Conservation (phyloP, 2,888 invertebrate genomes). For the Lymantria monacha region DNA sequence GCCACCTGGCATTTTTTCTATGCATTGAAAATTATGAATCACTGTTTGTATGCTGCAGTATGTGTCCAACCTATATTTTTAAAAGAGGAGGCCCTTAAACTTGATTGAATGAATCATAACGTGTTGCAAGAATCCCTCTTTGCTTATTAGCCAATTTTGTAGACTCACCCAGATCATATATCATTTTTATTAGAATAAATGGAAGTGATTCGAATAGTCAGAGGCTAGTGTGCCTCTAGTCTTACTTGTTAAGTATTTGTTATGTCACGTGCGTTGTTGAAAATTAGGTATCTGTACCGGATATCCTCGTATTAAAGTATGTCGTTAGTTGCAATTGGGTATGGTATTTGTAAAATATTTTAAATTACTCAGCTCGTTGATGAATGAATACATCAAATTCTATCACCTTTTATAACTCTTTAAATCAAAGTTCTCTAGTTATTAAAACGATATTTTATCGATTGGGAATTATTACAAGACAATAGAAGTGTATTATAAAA, state of each 20-base stretch:
- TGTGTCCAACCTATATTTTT: constrained; percentile 44
- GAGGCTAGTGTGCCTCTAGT: constrained; percentile 8
- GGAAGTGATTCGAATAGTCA: constrained; percentile 17
- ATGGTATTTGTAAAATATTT: constrained; percentile 12
- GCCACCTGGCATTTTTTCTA: constrained; percentile 78
- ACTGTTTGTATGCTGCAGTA: constrained; percentile 55
- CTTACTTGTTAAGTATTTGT: constrained; percentile 1
- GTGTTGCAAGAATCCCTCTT: constrained; percentile 19
- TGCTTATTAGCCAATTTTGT: constrained; percentile 20
- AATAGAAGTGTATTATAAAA: constrained; percentile 12
- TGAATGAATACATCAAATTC: too few relatives aligned
- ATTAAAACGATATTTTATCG: too few relatives aligned
- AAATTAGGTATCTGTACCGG: constrained; percentile 44
- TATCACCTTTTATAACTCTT: too few relatives aligned
- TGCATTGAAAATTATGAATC: constrained; percentile 69
- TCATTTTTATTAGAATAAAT: constrained; percentile 32
- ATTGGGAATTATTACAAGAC: constrained; percentile 1
- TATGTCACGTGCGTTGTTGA: constrained; percentile 32
- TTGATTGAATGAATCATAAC: constrained; percentile 44
- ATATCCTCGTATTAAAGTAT: constrained; percentile 25
- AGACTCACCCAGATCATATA: constrained; percentile 18
- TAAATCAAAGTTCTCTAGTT: too few relatives aligned
- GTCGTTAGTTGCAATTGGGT: constrained; percentile 22
- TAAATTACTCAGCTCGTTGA: not conserved
- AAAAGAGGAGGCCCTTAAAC: constrained; percentile 22